Evolutionary conservation across 1,140 invertebrate genomes (phyloP), one percentile per base, ranked within the genome.

Genomic region (Saccostrea glomerata): DNA sequence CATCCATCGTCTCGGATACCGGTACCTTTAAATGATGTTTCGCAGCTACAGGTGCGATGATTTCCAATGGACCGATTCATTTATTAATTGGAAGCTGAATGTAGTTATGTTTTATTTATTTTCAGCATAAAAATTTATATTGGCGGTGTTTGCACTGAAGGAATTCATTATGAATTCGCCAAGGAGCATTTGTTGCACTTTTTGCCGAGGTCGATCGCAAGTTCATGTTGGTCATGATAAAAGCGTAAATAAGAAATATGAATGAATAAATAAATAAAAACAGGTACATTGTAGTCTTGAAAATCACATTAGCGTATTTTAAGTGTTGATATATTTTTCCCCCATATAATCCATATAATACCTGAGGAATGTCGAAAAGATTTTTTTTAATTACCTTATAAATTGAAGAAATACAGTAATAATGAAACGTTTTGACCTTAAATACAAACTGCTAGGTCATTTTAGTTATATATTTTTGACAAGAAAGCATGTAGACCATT

Each of bases 1-100:
- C 70, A 77, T 77, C 70, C 70, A 30, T 25, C 36, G 4, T 2
- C 70, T 30, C 25, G 30, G 70, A 30, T 77, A 77, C 30, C 30
- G 70, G 70, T 77, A 77, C 25, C 70, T 77, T 77, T 77, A 77
- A 36, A 77, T 30, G 23, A 77, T 30, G 23, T 77, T 77, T 30
- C 30, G 70, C 70, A 25, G 70, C 70, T 77, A 30, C 15, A 77
- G 70, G 70, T 77, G 70, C 70, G 23, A 77, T 13, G 70, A 30
- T 30, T 30, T 77, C 70, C 15, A 6, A 63, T 63, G 58, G 58
- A 17, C 58, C 17, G 58, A 20, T 20, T 20, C 13, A 63, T 63
- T 6, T 20, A 63, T 63, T 63, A 63, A 63, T 63, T 63, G 58
- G 17, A 63, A 63, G 58, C 58, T n/a, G 58, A 63, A 20, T 63